Evolutionary conservation across 2,113 vertebrate species (phyloP).

Genomic region (Urocitellus parryii): DNA sequence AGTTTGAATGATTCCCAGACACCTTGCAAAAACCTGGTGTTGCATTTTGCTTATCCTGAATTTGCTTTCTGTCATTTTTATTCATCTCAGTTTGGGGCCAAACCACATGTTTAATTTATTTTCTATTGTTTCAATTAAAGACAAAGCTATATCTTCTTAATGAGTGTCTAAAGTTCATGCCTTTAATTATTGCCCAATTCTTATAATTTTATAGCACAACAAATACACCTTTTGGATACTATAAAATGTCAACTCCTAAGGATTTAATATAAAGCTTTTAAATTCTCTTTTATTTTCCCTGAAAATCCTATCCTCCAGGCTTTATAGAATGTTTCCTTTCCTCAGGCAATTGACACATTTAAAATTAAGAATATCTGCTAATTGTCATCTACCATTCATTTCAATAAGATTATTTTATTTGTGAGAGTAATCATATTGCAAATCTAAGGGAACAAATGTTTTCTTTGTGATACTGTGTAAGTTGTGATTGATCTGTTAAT

Average conservation of each 20-base stretch:
- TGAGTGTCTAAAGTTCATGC: constrained; percentile 46
- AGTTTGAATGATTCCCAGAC: constrained; percentile 41
- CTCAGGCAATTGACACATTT: constrained; percentile 6
- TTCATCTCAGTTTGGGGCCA: constrained; percentile 17
- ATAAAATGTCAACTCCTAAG: background rate
- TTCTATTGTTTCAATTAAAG: constrained; percentile 58
- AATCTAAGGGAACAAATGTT: constrained; percentile 45
- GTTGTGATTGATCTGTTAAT: background rate
- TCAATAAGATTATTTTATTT: constrained; percentile 44
- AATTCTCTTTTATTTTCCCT: constrained; percentile 34
- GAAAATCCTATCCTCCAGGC: background rate
- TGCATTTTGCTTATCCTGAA: constrained; percentile 21
- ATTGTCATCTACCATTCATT: constrained; percentile 42
- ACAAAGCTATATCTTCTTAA: background rate
- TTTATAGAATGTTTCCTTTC: constrained; percentile 37
- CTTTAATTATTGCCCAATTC: constrained; percentile 22
- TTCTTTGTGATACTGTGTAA: background rate
- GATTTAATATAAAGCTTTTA: constrained; percentile 55
- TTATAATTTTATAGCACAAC: constrained; percentile 47
- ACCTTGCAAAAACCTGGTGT: background rate
- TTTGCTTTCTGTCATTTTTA: constrained; percentile 57
- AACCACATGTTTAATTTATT: constrained; percentile 32
- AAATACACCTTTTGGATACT: constrained; percentile 23
- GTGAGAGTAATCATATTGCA: constrained; percentile 28
- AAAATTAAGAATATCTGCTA: constrained; percentile 16